Evolutionary conservation across 1,140 invertebrate genomes (phyloP).

Genomic region (Melanaphis sacchari): DNA sequence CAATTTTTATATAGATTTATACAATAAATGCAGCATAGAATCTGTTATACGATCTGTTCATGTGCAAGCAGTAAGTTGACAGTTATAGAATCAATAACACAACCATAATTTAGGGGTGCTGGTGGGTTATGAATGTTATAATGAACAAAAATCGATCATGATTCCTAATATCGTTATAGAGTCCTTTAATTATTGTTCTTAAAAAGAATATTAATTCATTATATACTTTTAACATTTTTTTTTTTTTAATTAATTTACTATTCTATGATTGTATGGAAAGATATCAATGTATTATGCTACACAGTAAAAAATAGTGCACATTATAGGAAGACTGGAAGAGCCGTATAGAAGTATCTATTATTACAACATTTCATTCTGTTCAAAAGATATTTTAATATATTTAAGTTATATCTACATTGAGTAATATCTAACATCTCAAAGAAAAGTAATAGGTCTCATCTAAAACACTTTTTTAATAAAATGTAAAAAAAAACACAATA

Average conservation of each 20-base stretch:
- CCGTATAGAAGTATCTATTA: not conserved
- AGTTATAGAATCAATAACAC: not conserved
- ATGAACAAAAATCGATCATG: not conserved
- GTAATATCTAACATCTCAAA: not conserved
- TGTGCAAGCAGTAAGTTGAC: constrained; percentile 20
- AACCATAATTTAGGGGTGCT: not conserved
- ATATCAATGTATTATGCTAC: not conserved
- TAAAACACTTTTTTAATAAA: not conserved
- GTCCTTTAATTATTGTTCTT: not conserved
- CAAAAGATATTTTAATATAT: not conserved
- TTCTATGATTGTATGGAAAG: not conserved
- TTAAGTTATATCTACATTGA: not conserved
- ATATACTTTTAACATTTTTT: not conserved
- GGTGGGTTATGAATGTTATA: too few species aligned
- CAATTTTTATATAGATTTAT: constrained; percentile 13
- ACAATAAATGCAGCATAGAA: not conserved
- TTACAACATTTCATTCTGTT: not conserved
- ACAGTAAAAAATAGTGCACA: not conserved
- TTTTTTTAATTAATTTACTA: not conserved
- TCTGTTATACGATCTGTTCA: not conserved
- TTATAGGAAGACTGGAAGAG: not conserved
- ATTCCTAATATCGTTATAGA: not conserved
- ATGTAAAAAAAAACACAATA: not conserved
- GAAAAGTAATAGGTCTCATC: not conserved
- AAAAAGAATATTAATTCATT: not conserved